Percentiles rank a stretch among this genome's conserved stretches.
These are phyloP conservation scores for Dendrocincla fuliginosa DNA, from an alignment of 2,797 vertebrate genomes.

Conservation along the genomic window DNA sequence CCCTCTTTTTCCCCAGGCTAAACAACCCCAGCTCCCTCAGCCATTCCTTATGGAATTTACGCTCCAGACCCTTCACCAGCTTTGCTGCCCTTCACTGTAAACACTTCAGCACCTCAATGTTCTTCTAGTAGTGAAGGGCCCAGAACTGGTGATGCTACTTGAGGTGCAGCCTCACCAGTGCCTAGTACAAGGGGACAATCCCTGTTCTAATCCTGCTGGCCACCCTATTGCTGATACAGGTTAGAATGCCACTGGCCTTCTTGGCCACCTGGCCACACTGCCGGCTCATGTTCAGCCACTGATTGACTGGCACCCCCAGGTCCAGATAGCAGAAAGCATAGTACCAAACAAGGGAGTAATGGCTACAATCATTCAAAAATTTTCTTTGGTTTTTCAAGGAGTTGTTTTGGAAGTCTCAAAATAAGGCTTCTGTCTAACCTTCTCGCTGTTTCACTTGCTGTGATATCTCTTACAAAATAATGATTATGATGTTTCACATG, in stretches of 20 bases:
- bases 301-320: rapidly evolving
- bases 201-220: rapidly evolving
- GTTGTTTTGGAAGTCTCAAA: not conserved
- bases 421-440: not conserved
- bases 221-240: rapidly evolving
- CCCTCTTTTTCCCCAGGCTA: not conserved
- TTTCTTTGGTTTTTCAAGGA: not conserved
- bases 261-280: not conserved
- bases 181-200: rapidly evolving
- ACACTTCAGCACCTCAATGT: rapidly evolving
- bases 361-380: not conserved
- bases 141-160: rapidly evolving
- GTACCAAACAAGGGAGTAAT: not conserved
- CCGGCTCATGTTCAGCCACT: rapidly evolving
- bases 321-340: not conserved
- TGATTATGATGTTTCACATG: not conserved
- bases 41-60: rapidly evolving
- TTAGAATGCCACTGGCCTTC: rapidly evolving
- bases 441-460: not conserved
- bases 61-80: not conserved
- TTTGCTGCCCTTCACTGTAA: rapidly evolving
- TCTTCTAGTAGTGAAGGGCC: too few relatives aligned
- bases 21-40: not conserved
- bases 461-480: not conserved
- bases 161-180: rapidly evolving